Conservation (phyloP, 2,113 vertebrate species). For the Todiramphus saurophagus region DNA sequence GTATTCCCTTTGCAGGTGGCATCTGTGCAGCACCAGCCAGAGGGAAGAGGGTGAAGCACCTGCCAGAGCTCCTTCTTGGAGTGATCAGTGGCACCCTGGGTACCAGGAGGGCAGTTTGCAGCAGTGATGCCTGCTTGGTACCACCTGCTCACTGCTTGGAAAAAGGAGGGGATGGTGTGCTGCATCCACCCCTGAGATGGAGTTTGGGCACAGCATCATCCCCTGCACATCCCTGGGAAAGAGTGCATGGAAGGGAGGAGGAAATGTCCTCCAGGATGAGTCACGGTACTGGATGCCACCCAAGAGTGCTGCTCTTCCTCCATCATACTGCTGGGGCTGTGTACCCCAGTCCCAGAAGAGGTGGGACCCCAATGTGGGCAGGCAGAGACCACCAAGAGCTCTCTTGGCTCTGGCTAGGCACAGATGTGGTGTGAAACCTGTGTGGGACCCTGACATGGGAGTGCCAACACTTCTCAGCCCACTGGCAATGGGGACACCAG, state of each 20-base stretch:
- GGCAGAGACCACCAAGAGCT: background rate
- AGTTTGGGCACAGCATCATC: rapidly evolving
- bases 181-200: background rate
- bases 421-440: background rate
- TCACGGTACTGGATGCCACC: background rate
- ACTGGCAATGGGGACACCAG: rapidly evolving
- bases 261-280: background rate
- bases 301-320: background rate
- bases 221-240: background rate
- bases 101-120: background rate
- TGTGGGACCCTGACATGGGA: rapidly evolving
- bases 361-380: rapidly evolving
- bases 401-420: background rate
- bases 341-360: background rate
- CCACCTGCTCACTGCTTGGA: rapidly evolving
- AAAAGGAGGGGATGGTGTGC: background rate
- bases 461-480: rapidly evolving
- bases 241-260: rapidly evolving
- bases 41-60: rapidly evolving
- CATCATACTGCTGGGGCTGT: too few relatives aligned
- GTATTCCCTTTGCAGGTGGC: background rate
- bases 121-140: rapidly evolving
- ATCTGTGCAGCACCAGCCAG: background rate
- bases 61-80: background rate
- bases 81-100: rapidly evolving